Percentiles rank a stretch among this genome's conserved stretches.
Conservation (phyloP, 2,113 vertebrate species). For the Ammodytes marinus region DNA sequence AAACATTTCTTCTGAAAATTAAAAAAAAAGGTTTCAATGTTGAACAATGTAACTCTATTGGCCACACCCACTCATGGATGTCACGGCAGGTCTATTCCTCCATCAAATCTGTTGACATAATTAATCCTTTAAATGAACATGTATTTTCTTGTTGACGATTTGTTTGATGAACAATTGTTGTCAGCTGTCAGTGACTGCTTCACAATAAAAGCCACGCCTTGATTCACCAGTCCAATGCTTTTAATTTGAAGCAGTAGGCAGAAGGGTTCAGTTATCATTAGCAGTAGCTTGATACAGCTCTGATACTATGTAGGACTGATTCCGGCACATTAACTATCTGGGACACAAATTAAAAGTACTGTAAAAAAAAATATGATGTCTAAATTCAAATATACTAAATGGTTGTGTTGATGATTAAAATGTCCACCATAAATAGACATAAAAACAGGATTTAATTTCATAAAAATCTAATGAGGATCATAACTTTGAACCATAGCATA, state of each 20-base stretch:
- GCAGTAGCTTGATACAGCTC: not conserved
- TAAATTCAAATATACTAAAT: not conserved
- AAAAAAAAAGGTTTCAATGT: not conserved
- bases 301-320: not conserved
- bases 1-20: conserved; percentile 8
- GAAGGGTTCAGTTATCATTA: not conserved
- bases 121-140: not conserved
- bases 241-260: not conserved
- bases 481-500: not conserved
- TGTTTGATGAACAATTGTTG: not conserved
- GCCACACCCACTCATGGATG: not conserved
- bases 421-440: not conserved
- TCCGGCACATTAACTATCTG: not conserved
- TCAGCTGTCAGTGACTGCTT: not conserved
- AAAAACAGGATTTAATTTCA: not conserved
- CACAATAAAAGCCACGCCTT: not conserved
- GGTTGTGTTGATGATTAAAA: not conserved
- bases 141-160: not conserved
- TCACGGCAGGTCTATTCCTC: not conserved
- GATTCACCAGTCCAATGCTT: not conserved
- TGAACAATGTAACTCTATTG: not conserved
- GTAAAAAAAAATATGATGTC: not conserved
- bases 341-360: not conserved
- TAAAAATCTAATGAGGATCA: not conserved
- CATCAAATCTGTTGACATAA: not conserved